phyloP scores from a whole-genome alignment of 2,797 vertebrate genomes.

The Hippocampus kuda region DNA sequence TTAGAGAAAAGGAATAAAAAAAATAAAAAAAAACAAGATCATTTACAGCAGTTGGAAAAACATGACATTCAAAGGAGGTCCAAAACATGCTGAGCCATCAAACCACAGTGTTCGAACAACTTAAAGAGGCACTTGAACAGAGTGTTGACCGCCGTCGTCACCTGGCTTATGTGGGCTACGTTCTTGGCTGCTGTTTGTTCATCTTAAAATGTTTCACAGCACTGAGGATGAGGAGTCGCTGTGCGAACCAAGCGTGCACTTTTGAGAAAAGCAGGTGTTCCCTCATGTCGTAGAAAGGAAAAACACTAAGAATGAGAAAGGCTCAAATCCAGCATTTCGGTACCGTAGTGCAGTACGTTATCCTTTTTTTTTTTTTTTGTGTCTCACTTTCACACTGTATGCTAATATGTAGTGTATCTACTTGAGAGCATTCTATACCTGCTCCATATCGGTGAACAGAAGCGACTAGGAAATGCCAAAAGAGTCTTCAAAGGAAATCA shows the following conservation, averaged over 20 bases:
- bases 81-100: constrained; percentile 30
- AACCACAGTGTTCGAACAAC: constrained; percentile 21
- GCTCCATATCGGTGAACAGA: not conserved
- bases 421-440: not conserved
- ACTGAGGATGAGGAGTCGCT: not conserved
- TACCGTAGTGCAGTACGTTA: constrained; percentile 13
- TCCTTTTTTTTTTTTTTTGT: constrained; percentile 3
- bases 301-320: constrained; percentile 14
- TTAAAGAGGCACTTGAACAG: constrained; percentile 61
- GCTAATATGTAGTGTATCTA: not conserved
- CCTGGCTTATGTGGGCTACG: not conserved
- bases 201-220: not conserved
- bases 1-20: not conserved
- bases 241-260: not conserved
- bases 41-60: constrained; percentile 33
- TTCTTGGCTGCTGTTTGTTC: not conserved
- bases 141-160: constrained; percentile 24
- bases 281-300: constrained; percentile 7
- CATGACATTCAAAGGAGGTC: constrained; percentile 44
- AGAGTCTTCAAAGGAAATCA: not conserved
- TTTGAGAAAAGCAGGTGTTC: constrained; percentile 1
- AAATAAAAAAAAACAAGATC: constrained; percentile 22
- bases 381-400: constrained; percentile 14
- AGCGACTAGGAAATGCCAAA: not conserved
- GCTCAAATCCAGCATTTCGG: constrained; percentile 53